Evolutionary conservation across 2,113 vertebrate genomes (phyloP).

Genomic region (Acanthochromis polyacanthus): DNA sequence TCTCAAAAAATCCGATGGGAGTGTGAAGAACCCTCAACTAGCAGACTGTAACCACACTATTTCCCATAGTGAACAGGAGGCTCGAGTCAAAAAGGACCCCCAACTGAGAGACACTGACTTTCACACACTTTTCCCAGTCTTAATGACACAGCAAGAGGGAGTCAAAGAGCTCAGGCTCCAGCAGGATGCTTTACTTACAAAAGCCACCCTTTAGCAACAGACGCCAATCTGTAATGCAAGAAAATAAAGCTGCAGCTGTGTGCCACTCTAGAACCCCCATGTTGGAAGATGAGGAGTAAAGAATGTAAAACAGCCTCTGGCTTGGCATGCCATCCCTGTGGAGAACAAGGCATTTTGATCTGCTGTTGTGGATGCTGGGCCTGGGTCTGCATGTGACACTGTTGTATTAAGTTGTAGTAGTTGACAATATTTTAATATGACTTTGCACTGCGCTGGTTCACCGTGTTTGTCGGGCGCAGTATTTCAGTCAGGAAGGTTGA

Average conservation of each 20-base stretch:
- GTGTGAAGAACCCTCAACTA: neutral
- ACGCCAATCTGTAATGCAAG: conserved; percentile 20
- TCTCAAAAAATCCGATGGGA: neutral
- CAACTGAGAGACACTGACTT: conserved; percentile 26
- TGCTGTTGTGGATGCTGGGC: conserved; percentile 24
- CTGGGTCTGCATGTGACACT: conserved; percentile 6
- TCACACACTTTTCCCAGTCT: conserved; percentile 8
- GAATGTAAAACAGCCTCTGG: conserved; percentile 31
- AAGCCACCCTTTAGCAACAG: conserved; percentile 12
- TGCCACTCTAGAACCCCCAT: conserved; percentile 11
- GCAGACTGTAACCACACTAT: neutral
- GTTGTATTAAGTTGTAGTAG: conserved; percentile 19
- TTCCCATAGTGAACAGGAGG: conserved; percentile 3
- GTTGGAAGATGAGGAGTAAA: conserved; percentile 10
- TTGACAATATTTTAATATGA: conserved; percentile 22
- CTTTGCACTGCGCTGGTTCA: neutral
- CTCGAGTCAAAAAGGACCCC: conserved; percentile 35
- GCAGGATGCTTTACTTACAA: conserved; percentile 22
- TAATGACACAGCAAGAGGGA: conserved; percentile 34
- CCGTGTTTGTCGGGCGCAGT: neutral
- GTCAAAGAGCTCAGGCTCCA: conserved; percentile 23
- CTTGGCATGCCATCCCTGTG: conserved; percentile 18
- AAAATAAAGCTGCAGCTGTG: conserved; percentile 14
- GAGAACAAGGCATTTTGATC: conserved; percentile 47
- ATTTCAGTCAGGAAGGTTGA: conserved; percentile 7